Conservation (phyloP, 2,888 invertebrate genomes). For the Orthosia gracilis region DNA sequence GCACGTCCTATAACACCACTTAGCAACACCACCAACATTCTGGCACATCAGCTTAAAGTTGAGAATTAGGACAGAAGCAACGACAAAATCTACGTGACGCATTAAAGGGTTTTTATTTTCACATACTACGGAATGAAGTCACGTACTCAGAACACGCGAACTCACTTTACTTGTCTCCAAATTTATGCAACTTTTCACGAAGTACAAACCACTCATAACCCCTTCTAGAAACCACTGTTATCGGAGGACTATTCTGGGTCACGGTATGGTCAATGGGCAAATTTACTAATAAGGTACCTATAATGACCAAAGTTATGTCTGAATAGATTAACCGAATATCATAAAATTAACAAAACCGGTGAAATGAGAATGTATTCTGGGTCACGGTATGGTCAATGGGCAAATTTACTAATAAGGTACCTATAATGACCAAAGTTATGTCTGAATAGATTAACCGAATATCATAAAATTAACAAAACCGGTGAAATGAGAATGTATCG, state of each 20-base stretch:
- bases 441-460: too few species aligned
- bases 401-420: too few species aligned
- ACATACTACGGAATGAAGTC: constrained; percentile 77
- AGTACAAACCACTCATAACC: constrained; percentile 70
- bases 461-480: too few species aligned
- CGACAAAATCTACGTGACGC: constrained; percentile 66
- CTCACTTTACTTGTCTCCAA: constrained; percentile 84
- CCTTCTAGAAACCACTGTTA: constrained; percentile 55
- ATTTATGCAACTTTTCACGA: constrained; percentile 82
- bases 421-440: too few species aligned
- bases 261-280: background rate
- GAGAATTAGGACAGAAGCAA: constrained; percentile 54
- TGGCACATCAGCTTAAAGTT: constrained; percentile 35
- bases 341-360: too few species aligned
- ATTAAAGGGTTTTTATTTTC: constrained; percentile 65
- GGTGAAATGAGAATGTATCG: too few species aligned
- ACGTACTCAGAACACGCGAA: constrained; percentile 84
- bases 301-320: too few species aligned
- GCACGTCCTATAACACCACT: constrained; percentile 20
- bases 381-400: too few species aligned
- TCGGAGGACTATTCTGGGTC: constrained; percentile 29
- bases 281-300: too few species aligned
- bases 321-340: too few species aligned
- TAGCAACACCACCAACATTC: constrained; percentile 23
- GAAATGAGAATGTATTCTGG: too few species aligned